Evolutionary conservation across 2,113 vertebrate species (phyloP).

Genomic region (Caranx melampygus): DNA sequence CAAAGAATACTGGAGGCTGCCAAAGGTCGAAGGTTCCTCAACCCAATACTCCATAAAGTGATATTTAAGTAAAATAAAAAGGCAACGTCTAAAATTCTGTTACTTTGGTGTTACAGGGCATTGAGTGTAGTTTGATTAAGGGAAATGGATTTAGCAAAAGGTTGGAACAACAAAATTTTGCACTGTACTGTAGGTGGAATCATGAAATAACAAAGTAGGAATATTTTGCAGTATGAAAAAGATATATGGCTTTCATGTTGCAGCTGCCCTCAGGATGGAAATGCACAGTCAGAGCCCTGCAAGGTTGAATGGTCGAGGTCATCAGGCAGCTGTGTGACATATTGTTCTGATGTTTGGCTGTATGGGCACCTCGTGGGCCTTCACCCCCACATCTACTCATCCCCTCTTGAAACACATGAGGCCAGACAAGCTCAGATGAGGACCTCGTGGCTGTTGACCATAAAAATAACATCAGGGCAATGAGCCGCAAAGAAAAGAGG

Average conservation of each 20-base stretch:
- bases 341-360: slow-evolving; percentile 73
- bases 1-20: too few relatives aligned
- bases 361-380: slow-evolving; percentile 70
- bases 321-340: slow-evolving; percentile 80
- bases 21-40: too few relatives aligned
- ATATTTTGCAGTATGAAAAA: slow-evolving; percentile 43
- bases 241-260: slow-evolving; percentile 58
- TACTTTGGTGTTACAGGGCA: too few relatives aligned
- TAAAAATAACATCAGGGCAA: slow-evolving; percentile 99
- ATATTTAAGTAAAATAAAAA: too few relatives aligned
- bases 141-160: too few relatives aligned
- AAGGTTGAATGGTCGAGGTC: slow-evolving; percentile 79
- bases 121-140: too few relatives aligned
- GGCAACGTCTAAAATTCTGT: too few relatives aligned
- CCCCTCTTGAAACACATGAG: slow-evolving; percentile 72
- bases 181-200: slow-evolving; percentile 20
- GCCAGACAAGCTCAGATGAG: slow-evolving; percentile 86
- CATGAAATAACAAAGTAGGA: slow-evolving; percentile 41
- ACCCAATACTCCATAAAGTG: too few relatives aligned
- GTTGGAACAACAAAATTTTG: too few relatives aligned
- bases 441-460: slow-evolving; percentile 97
- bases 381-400: slow-evolving; percentile 58
- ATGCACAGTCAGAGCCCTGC: slow-evolving; percentile 82
- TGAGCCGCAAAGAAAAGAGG: slow-evolving; percentile 86
- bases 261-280: slow-evolving; percentile 61